Evolutionary conservation across 2,113 vertebrate genomes (phyloP).

Genomic region (Pterocles orientalis): DNA sequence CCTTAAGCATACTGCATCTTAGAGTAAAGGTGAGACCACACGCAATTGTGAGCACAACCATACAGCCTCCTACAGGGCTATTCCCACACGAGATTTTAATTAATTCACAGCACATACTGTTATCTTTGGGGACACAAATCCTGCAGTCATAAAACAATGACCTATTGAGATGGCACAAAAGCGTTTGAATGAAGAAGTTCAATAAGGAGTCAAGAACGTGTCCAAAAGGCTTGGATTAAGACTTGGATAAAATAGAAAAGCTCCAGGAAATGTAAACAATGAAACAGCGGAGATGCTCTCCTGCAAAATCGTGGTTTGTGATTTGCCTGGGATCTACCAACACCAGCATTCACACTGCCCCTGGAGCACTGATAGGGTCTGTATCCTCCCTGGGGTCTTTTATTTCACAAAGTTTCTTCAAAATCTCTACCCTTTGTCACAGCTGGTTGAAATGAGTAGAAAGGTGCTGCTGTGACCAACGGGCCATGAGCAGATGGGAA

Average conservation of each 20-base stretch:
- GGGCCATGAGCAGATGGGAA: neutral
- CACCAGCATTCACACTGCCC: accelerated
- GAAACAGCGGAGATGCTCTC: neutral
- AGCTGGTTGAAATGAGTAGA: neutral
- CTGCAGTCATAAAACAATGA: neutral
- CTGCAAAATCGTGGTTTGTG: neutral
- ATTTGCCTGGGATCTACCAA: neutral
- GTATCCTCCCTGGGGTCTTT: neutral
- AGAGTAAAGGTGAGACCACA: neutral
- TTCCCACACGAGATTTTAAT: neutral
- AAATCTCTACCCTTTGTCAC: neutral
- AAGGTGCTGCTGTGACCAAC: neutral
- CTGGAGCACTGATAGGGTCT: neutral
- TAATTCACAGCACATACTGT: neutral
- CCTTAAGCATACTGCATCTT: neutral
- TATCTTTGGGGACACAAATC: neutral
- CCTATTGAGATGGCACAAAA: neutral
- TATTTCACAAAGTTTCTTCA: neutral
- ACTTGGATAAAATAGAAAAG: neutral
- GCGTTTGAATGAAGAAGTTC: neutral
- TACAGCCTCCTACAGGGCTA: neutral
- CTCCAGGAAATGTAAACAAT: neutral
- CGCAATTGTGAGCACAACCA: neutral
- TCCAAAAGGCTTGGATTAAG: neutral
- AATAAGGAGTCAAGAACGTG: neutral